Percentiles rank a stretch among this genome's conserved stretches.
phyloP scores from a whole-genome alignment of 2,888 invertebrate species.

The Copidosoma aretas region DNA sequence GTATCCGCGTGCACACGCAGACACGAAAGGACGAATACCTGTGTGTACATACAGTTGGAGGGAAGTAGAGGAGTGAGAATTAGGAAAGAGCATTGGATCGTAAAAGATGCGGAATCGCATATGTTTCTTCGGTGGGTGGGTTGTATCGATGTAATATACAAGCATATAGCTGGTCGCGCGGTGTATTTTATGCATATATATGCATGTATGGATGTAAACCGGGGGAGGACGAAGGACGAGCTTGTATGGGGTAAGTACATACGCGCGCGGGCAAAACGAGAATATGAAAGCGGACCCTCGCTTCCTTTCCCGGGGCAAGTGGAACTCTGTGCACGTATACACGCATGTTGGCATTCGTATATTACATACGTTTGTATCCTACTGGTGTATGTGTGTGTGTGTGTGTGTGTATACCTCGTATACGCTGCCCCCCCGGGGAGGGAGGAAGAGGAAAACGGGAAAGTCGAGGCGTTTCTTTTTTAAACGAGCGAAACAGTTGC shows the following conservation, averaged over 20 bases:
- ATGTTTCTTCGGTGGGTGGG: conserved; percentile 23
- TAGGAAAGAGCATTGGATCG: conserved; percentile 35
- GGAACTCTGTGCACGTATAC: conserved; percentile 50
- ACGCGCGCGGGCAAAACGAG: conserved; percentile 31
- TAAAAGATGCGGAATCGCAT: conserved; percentile 40
- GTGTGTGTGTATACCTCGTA: conserved; percentile 2
- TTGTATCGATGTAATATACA: neutral
- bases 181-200: no score
- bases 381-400: no score
- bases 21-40: no score
- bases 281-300: conserved; percentile 1
- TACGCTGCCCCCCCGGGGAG: conserved; percentile 17
- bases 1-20: no score
- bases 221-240: conserved; percentile 11
- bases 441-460: conserved; percentile 19
- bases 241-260: no score
- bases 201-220: conserved; percentile 8
- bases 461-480: conserved; percentile 58
- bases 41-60: conserved; percentile 31
- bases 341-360: no score
- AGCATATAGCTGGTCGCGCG: no score
- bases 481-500: conserved; percentile 61
- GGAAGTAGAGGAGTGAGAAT: conserved; percentile 41
- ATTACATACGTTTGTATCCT: no score
- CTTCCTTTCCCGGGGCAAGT: conserved; percentile 56